Conservation (phyloP, 2,113 vertebrate species). For the Leptosomus discolor region DNA sequence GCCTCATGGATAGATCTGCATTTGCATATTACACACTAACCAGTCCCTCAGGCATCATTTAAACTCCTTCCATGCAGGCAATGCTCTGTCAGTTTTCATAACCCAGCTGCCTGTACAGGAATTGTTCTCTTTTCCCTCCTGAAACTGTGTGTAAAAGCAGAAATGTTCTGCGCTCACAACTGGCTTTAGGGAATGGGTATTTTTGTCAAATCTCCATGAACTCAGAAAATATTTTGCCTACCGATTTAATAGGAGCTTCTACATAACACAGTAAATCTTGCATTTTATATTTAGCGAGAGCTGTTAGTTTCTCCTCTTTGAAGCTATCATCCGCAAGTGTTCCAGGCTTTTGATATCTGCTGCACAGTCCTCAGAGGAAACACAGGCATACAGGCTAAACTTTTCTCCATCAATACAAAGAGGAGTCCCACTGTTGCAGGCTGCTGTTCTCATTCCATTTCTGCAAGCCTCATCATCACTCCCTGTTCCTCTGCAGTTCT, state of each 20-base stretch:
- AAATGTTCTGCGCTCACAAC: background rate
- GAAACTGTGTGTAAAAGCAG: background rate
- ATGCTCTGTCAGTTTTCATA: conserved; percentile 41
- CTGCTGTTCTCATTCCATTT: background rate
- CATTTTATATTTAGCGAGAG: background rate
- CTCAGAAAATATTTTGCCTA: background rate
- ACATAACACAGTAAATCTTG: background rate
- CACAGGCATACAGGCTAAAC: background rate
- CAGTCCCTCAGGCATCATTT: conserved; percentile 19
- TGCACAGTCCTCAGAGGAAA: background rate
- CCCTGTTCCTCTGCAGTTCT: background rate
- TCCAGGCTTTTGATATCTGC: background rate
- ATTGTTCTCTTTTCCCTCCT: background rate
- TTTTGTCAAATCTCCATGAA: background rate
- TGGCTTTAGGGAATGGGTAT: background rate
- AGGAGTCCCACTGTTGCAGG: background rate
- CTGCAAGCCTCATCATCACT: background rate
- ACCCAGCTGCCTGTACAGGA: conserved; percentile 10
- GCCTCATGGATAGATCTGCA: background rate
- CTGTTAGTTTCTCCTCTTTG: background rate
- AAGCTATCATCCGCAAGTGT: background rate
- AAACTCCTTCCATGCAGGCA: background rate
- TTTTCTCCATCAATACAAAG: background rate
- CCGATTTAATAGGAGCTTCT: background rate
- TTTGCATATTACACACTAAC: conserved; percentile 45